A percentile compares a stretch with the other conserved stretches of the same genome.
Evolutionary conservation across 2,113 vertebrate species (phyloP).

Genomic region (Emydura subglobosa): DNA sequence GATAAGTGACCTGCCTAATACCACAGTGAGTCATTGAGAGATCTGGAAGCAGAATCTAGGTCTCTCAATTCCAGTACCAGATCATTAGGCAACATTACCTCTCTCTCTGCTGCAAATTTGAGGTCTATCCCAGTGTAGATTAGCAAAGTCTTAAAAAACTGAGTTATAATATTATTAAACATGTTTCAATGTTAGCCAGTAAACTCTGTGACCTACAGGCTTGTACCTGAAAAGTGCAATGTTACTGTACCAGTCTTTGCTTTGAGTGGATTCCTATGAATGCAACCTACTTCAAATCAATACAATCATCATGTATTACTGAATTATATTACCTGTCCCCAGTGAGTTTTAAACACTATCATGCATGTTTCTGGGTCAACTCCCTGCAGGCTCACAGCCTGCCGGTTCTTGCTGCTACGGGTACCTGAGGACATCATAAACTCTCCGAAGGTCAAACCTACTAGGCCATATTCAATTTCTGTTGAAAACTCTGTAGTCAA

Average conservation of each 20-base stretch:
- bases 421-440: constrained; percentile 90
- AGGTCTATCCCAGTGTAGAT: background rate
- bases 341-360: constrained; percentile 99
- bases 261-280: constrained; percentile 2
- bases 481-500: constrained; percentile 21
- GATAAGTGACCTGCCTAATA: background rate
- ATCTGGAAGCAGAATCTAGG: background rate
- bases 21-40: background rate
- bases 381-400: constrained; percentile 87
- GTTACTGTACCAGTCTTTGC: background rate
- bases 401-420: constrained; percentile 81
- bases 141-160: constrained; percentile 13
- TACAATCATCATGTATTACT: background rate
- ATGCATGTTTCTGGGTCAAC: constrained; percentile 98
- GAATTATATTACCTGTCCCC: constrained; percentile 91
- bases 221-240: background rate
- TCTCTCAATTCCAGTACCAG: background rate
- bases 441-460: constrained; percentile 68
- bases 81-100: background rate
- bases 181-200: background rate
- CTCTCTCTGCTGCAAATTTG: background rate
- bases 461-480: constrained; percentile 80
- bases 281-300: constrained; percentile 33
- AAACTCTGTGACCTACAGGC: background rate
- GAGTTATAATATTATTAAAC: background rate